A percentile compares a stretch with the other conserved stretches of the same genome.
Evolutionary conservation across 1,140 invertebrate species (phyloP).

Genomic region (Heterodera schachtii): DNA sequence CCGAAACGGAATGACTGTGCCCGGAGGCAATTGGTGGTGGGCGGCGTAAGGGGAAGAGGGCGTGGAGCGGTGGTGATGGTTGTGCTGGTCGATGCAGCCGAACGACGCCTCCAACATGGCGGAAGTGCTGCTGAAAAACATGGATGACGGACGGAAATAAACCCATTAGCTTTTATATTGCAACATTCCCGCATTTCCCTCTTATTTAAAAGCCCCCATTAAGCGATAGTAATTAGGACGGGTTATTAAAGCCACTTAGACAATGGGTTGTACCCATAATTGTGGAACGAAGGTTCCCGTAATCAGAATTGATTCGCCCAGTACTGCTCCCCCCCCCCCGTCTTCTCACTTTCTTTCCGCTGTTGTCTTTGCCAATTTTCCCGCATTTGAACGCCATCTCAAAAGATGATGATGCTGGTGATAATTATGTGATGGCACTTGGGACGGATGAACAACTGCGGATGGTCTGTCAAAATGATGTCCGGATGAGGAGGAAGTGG

Average conservation of each 20-base stretch:
- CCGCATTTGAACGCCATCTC: neutral
- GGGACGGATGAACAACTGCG: neutral
- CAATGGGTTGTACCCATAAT: too few relatives aligned
- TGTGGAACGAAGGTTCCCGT: neutral
- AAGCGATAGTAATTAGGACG: too few relatives aligned
- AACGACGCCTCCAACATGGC: slow-evolving; percentile 8
- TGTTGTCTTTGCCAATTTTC: neutral
- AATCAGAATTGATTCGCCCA: neutral
- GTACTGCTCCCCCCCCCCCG: neutral
- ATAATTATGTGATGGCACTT: neutral
- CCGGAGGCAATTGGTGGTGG: neutral
- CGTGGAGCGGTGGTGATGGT: slow-evolving; percentile 33
- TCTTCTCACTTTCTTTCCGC: neutral
- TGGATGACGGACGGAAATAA: too few relatives aligned
- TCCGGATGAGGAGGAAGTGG: neutral
- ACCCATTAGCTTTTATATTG: too few relatives aligned
- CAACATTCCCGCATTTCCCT: neutral
- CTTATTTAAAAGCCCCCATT: neutral
- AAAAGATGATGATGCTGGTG: neutral
- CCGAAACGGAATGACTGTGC: neutral
- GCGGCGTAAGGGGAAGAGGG: slow-evolving; percentile 11
- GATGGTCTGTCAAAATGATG: neutral
- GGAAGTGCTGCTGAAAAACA: slow-evolving; percentile 13
- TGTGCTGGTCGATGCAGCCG: neutral
- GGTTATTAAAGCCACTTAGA: too few relatives aligned